Base-by-base conservation (phyloP, 1,140 invertebrate species). In the Harpegnathos saltator region DNA sequence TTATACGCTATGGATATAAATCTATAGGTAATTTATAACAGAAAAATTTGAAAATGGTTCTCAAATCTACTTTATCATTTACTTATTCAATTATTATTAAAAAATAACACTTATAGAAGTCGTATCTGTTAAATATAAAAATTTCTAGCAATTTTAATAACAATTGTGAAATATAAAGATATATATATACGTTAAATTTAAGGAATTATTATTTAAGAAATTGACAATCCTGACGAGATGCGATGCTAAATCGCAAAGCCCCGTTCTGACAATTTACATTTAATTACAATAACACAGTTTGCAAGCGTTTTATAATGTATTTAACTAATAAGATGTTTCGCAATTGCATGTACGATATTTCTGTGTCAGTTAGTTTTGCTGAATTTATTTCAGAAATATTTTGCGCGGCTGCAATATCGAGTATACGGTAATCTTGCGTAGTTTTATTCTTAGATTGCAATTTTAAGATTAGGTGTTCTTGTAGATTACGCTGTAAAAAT, bases 261-360 rank as follows among this genome's bases (percentile, higher is more conserved):
- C 12, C 63, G 7, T 56, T 44, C 38, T 58, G 22, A 75, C 50
- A 48, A 59, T n/a, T 56, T n/a, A 54, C 58, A 44, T 19, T 33
- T 59, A 44, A 58, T 69, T 69, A 71, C 9, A 58, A 44, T 80
- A 29, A 80, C 17, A 71, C 0, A 1, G n/a, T 80, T 80, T 78
- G 63, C 66, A 48, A 80, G 52, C 26, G 44, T 75, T 33, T 65
- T 75, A 75, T 29, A 52, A 58, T 58, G 54, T 14, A 58, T 56
- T 44, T 44, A 66, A 77, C 65, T 69, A 58, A 78, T 58, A 54
- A 77, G 48, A 71, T 15, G n/a, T 58, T 48, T 78, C 17, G 68
- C 68, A 14, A 80, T 71, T 80, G 75, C 75, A 80, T 80, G 75
- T 58, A 85, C 74, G 73, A 85, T 78, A 77, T 73, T 77, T 65